Evolutionary conservation across 2,113 vertebrate genomes (phyloP).

Genomic region (Coracopsis vasa): DNA sequence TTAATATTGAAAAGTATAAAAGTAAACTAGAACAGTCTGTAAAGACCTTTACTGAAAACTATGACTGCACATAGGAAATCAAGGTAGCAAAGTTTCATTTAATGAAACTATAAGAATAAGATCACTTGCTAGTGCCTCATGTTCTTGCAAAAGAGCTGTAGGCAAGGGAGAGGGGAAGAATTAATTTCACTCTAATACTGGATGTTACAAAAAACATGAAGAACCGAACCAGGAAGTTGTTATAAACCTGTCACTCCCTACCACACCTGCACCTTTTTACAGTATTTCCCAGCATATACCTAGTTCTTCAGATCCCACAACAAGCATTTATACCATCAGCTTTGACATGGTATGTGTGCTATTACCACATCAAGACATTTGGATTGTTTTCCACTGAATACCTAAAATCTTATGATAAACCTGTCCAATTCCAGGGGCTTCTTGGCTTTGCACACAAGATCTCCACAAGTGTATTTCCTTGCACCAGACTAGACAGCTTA

Average conservation of each 20-base stretch:
- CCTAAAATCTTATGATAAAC: background rate
- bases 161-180: fast-evolving
- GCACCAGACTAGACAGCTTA: background rate
- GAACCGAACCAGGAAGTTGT: background rate
- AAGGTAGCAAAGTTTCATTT: background rate
- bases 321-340: background rate
- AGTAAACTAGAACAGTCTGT: background rate
- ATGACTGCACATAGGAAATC: background rate
- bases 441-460: background rate
- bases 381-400: background rate
- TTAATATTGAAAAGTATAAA: background rate
- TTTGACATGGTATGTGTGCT: background rate
- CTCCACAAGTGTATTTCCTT: background rate
- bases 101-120: background rate
- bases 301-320: background rate
- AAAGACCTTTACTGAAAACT: background rate
- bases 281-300: background rate
- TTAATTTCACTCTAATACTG: background rate
- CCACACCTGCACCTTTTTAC: background rate
- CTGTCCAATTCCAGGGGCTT: background rate
- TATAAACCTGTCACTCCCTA: background rate
- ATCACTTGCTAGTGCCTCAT: background rate
- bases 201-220: background rate
- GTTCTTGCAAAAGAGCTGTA: background rate
- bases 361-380: background rate